Evolutionary conservation across 2,113 vertebrate species (phyloP).

Genomic region (Corynorhinus townsendii): DNA sequence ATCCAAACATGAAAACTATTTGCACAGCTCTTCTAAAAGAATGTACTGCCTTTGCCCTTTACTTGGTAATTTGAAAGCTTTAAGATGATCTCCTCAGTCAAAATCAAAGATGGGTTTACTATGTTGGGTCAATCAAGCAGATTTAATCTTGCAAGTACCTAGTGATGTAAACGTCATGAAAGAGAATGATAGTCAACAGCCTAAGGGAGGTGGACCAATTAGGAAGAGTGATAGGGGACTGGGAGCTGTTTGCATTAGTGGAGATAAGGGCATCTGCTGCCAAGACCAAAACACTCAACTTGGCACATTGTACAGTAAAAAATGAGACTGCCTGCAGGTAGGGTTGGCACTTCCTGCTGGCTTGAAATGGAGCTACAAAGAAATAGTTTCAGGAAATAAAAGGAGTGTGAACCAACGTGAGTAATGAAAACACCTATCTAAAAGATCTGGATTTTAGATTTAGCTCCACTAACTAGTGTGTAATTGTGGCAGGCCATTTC

Average conservation of each 20-base stretch:
- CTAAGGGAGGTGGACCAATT: slow-evolving; percentile 19
- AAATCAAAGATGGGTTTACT: slow-evolving; percentile 31
- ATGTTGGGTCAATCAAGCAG: neutral
- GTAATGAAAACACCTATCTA: neutral
- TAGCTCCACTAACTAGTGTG: neutral
- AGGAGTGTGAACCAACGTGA: neutral
- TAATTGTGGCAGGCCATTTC: neutral
- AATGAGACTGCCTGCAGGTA: neutral
- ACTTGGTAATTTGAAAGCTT: neutral
- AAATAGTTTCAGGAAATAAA: neutral
- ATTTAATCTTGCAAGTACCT: neutral
- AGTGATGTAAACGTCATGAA: slow-evolving; percentile 25
- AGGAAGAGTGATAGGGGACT: neutral
- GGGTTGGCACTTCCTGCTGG: neutral
- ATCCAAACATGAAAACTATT: neutral
- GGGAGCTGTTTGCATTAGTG: neutral
- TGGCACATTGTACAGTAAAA: slow-evolving; percentile 14
- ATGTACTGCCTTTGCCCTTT: neutral
- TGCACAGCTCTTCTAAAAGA: neutral
- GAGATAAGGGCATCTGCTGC: neutral
- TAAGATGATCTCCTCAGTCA: neutral
- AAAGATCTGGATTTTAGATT: neutral
- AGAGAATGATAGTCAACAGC: neutral
- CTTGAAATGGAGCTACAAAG: slow-evolving; percentile 37
- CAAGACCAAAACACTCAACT: slow-evolving; percentile 16